A percentile compares a stretch with the other conserved stretches of the same genome.
phyloP scores from a whole-genome alignment of 2,888 invertebrate genomes.

The Erynnis tages region DNA sequence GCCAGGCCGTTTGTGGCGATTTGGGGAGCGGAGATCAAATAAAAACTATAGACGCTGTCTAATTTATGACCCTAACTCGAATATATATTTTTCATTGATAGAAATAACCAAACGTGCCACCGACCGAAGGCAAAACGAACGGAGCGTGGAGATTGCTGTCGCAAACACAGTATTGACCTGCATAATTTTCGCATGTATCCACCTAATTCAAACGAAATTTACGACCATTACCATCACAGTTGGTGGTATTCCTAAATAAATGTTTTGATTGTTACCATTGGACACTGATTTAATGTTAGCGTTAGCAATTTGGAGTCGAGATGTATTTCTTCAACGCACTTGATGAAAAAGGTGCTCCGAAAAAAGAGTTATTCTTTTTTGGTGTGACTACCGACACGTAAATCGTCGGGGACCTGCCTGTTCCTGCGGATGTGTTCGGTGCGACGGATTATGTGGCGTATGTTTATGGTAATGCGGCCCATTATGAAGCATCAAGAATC shows the following conservation, averaged over 20 bases:
- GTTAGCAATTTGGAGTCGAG: constrained; percentile 37
- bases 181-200: constrained; percentile 20
- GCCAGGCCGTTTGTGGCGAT: constrained; percentile 39
- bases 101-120: neutral
- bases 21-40: constrained; percentile 37
- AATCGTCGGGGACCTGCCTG: constrained; percentile 32
- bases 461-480: constrained; percentile 41
- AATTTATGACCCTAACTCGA: constrained; percentile 32
- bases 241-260: constrained; percentile 45
- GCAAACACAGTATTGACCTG: constrained; percentile 5
- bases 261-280: constrained; percentile 38
- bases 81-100: constrained; percentile 22
- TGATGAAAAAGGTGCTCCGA: constrained; percentile 30
- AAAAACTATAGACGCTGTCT: constrained; percentile 42
- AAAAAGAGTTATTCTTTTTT: constrained; percentile 42
- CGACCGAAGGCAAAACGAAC: neutral
- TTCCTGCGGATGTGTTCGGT: constrained; percentile 35
- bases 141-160: constrained; percentile 1
- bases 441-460: constrained; percentile 41
- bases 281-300: constrained; percentile 42
- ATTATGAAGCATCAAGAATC: constrained; percentile 37
- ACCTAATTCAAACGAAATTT: constrained; percentile 16
- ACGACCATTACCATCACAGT: constrained; percentile 32
- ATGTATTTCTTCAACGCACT: constrained; percentile 28
- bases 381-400: constrained; percentile 45